Evolutionary conservation across 2,113 vertebrate genomes (phyloP).

Genomic region (Laticauda laticaudata): DNA sequence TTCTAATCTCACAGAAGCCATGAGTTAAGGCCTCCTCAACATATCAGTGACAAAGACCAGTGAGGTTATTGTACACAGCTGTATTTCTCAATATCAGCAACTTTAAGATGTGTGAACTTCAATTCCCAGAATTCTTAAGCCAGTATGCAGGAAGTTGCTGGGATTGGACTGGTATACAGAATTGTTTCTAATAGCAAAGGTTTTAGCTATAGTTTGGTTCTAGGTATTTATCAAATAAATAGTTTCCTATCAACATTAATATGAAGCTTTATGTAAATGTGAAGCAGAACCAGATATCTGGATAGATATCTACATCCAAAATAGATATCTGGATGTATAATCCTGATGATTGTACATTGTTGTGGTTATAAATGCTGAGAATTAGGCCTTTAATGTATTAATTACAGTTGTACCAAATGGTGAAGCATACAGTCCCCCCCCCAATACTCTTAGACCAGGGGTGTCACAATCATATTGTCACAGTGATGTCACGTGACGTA

Average conservation of each 20-base stretch:
- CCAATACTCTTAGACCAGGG: not conserved
- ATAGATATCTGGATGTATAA: slow-evolving; percentile 42
- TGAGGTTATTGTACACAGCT: not conserved
- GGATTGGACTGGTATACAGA: not conserved
- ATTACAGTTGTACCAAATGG: not conserved
- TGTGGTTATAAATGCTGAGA: slow-evolving; percentile 13
- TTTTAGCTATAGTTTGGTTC: slow-evolving; percentile 9
- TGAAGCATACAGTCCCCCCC: not conserved
- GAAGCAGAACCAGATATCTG: slow-evolving; percentile 16
- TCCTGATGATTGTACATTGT: slow-evolving; percentile 45
- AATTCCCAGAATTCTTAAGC: not conserved
- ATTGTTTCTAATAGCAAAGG: slow-evolving; percentile 14
- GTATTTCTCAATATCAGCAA: not conserved
- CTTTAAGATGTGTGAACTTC: not conserved
- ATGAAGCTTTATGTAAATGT: slow-evolving; percentile 38
- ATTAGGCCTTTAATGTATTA: slow-evolving; percentile 14
- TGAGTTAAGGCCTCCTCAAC: not conserved
- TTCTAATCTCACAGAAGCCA: slow-evolving; percentile 17
- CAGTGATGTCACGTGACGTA: no score
- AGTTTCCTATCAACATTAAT: slow-evolving; percentile 22
- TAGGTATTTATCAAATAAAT: slow-evolving; percentile 29
- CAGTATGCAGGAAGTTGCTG: not conserved
- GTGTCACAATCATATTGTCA: no score
- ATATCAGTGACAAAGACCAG: not conserved
- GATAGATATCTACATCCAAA: not conserved